phyloP scores from a whole-genome alignment of 2,888 invertebrate species.

The Ennomos quercinarius region DNA sequence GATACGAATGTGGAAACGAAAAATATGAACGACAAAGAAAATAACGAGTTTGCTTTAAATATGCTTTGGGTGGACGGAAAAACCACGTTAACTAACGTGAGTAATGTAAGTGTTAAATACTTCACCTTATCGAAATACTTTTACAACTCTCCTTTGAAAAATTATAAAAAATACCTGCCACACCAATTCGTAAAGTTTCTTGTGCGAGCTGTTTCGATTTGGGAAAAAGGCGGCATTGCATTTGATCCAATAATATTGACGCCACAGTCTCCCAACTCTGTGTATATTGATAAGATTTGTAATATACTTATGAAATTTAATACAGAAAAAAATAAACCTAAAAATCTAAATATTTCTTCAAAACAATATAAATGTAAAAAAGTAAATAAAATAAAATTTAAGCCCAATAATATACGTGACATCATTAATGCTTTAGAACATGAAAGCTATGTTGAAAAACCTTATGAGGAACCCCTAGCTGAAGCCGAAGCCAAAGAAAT shows the following conservation, averaged over 20 bases:
- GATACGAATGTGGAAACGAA: constrained; percentile 52
- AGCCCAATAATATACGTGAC: constrained; percentile 66
- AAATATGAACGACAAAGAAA: constrained; percentile 56
- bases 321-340: constrained; percentile 26
- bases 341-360: constrained; percentile 25
- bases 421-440: constrained; percentile 69
- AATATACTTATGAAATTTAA: constrained; percentile 56
- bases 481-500: constrained; percentile 58
- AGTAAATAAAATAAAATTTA: constrained; percentile 48
- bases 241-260: constrained; percentile 69
- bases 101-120: constrained; percentile 58
- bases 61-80: constrained; percentile 56
- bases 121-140: constrained; percentile 60
- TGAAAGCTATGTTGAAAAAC: constrained; percentile 44
- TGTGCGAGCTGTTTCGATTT: constrained; percentile 66
- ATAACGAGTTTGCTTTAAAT: constrained; percentile 69
- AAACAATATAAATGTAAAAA: constrained; percentile 38
- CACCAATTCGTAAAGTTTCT: constrained; percentile 64
- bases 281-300: constrained; percentile 63
- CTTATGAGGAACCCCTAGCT: constrained; percentile 52
- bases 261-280: constrained; percentile 53
- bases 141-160: constrained; percentile 65
- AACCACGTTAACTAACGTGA: constrained; percentile 34
- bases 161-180: constrained; percentile 64
- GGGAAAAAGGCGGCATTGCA: constrained; percentile 76